Evolutionary conservation across 2,113 vertebrate species (phyloP).

Genomic region (Uria aalge): DNA sequence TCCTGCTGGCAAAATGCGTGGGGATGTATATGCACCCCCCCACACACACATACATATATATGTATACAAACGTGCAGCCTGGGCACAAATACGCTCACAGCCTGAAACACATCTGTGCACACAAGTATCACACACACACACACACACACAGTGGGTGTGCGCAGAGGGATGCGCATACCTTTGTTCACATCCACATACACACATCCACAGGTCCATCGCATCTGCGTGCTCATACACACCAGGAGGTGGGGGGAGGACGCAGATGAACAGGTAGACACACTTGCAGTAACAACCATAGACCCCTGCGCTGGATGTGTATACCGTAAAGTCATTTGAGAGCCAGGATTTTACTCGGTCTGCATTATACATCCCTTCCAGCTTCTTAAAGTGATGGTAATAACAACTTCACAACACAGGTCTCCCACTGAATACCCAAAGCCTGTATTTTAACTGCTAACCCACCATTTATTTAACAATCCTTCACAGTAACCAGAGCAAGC

Average conservation of each 20-base stretch:
- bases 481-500: not conserved
- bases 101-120: not conserved
- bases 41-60: not conserved
- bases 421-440: not conserved
- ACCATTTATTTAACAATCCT: not conserved
- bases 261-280: not conserved
- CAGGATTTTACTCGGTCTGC: not conserved
- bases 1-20: not conserved
- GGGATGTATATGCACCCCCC: not conserved
- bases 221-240: too few species aligned
- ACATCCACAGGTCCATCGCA: not conserved
- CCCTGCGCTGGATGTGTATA: rapidly evolving
- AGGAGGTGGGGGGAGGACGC: not conserved
- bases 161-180: rapidly evolving
- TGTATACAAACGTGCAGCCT: not conserved
- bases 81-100: not conserved
- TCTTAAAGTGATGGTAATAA: not conserved
- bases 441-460: not conserved
- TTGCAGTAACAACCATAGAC: not conserved
- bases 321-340: not conserved
- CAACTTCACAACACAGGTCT: not conserved
- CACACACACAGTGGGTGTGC: rapidly evolving
- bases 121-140: not conserved
- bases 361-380: not conserved
- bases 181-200: not conserved